Conservation (phyloP, 2,888 invertebrate species). For the Mantis religiosa region DNA sequence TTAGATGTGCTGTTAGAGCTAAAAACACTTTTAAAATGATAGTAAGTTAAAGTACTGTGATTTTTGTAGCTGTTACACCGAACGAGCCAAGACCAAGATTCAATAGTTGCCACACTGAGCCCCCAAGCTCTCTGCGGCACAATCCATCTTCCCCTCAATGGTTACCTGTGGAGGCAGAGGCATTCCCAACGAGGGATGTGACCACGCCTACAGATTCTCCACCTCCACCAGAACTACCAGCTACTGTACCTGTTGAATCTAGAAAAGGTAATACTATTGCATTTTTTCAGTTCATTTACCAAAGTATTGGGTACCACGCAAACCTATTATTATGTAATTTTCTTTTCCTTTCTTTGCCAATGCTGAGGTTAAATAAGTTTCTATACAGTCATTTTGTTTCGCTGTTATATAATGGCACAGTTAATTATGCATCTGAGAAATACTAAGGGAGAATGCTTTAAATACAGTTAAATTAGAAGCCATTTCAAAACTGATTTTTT, state of each 20-base stretch:
- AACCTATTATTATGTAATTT: not conserved
- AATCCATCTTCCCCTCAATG: conserved; percentile 22
- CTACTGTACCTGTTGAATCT: conserved; percentile 28
- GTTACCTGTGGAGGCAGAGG: conserved; percentile 34
- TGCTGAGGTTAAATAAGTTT: not conserved
- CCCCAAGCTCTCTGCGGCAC: conserved; percentile 34
- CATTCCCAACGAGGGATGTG: conserved; percentile 36
- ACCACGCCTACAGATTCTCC: conserved; percentile 22
- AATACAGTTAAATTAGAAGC: not conserved
- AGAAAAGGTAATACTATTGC: conserved; percentile 31
- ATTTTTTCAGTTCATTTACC: not conserved
- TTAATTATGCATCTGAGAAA: not conserved
- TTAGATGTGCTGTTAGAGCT: no score
- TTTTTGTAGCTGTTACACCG: conserved; percentile 48
- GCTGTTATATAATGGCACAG: not conserved
- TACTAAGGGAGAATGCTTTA: not conserved
- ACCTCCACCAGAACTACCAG: conserved; percentile 15
- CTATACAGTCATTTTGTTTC: not conserved
- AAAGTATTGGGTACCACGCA: not conserved
- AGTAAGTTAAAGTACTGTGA: not conserved
- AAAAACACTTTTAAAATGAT: no score
- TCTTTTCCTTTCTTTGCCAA: not conserved
- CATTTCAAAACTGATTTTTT: not conserved
- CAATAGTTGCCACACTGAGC: conserved; percentile 53
- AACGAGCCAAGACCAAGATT: conserved; percentile 54